These are phyloP conservation scores for Platichthys flesus DNA, from an alignment of 2,113 vertebrate species.

Conservation along the genomic window DNA sequence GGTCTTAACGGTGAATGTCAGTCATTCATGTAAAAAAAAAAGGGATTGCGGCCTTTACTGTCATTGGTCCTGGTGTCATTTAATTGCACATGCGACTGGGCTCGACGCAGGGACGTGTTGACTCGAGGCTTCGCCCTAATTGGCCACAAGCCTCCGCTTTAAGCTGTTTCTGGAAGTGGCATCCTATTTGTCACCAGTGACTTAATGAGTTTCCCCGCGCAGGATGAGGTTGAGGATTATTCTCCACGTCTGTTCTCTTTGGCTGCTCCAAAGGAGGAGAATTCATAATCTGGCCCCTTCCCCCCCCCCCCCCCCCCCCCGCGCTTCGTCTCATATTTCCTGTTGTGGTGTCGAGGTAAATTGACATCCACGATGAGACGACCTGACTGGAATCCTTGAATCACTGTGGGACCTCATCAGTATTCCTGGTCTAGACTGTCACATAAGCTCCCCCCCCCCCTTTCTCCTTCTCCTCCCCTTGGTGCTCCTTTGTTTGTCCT, in stretches of 20 bases:
- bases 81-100: conserved; percentile 26
- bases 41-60: neutral
- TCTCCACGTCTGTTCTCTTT: conserved; percentile 65
- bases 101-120: conserved; percentile 44
- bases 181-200: conserved; percentile 71
- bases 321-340: conserved; percentile 60
- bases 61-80: conserved; percentile 32
- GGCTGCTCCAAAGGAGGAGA: conserved; percentile 54
- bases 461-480: conserved; percentile 52
- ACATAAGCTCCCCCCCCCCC: conserved; percentile 46
- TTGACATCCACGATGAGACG: conserved; percentile 71
- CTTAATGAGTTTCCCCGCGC: conserved; percentile 71
- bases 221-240: conserved; percentile 71
- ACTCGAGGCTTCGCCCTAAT: conserved; percentile 63
- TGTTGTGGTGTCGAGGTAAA: conserved; percentile 68
- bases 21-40: neutral
- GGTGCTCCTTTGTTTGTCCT: conserved; percentile 53
- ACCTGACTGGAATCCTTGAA: conserved; percentile 74
- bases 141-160: conserved; percentile 58
- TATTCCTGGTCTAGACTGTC: conserved; percentile 71
- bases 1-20: no score
- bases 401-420: conserved; percentile 68
- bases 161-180: conserved; percentile 62
- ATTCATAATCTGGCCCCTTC: conserved; percentile 62
- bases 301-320: conserved; percentile 23